Conservation (phyloP, 2,797 vertebrate genomes). For the Austrolebias charrua region DNA sequence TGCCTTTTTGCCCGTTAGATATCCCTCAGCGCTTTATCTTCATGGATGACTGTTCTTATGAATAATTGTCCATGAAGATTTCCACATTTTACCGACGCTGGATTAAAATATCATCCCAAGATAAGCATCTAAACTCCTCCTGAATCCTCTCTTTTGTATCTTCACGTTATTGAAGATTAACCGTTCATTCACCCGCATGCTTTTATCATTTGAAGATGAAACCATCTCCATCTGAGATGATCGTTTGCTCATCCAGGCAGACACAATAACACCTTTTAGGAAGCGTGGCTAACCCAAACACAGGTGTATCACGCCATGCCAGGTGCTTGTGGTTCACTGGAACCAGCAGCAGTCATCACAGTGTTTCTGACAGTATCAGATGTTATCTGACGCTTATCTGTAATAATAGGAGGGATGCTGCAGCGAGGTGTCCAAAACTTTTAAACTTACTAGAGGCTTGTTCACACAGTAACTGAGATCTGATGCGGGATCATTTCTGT, state of each 20-base stretch:
- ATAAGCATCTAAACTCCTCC: slow-evolving; percentile 17
- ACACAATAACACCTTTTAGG: slow-evolving; percentile 70
- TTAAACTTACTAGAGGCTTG: slow-evolving; percentile 12
- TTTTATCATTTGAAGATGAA: slow-evolving; percentile 47
- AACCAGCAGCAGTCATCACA: slow-evolving; percentile 53
- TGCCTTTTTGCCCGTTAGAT: background rate
- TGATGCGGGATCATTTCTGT: slow-evolving; percentile 31
- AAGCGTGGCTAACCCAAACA: slow-evolving; percentile 76
- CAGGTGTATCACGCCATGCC: slow-evolving; percentile 54
- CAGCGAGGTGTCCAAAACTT: slow-evolving; percentile 9
- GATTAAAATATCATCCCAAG: background rate
- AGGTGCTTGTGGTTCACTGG: slow-evolving; percentile 51
- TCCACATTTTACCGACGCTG: slow-evolving; percentile 1
- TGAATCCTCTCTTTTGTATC: slow-evolving; percentile 18
- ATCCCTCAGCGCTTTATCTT: background rate
- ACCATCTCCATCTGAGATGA: slow-evolving; percentile 53
- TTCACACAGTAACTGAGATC: background rate
- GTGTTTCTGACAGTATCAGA: slow-evolving; percentile 74
- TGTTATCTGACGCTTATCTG: slow-evolving; percentile 67
- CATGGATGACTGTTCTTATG: background rate
- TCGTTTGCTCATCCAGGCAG: slow-evolving; percentile 65
- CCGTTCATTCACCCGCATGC: slow-evolving; percentile 42
- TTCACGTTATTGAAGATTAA: slow-evolving; percentile 40
- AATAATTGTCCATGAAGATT: background rate
- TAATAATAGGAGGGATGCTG: slow-evolving; percentile 17